These are phyloP conservation scores for Saccopteryx leptura DNA, from an alignment of 2,113 vertebrate genomes.

Conservation along the genomic window DNA sequence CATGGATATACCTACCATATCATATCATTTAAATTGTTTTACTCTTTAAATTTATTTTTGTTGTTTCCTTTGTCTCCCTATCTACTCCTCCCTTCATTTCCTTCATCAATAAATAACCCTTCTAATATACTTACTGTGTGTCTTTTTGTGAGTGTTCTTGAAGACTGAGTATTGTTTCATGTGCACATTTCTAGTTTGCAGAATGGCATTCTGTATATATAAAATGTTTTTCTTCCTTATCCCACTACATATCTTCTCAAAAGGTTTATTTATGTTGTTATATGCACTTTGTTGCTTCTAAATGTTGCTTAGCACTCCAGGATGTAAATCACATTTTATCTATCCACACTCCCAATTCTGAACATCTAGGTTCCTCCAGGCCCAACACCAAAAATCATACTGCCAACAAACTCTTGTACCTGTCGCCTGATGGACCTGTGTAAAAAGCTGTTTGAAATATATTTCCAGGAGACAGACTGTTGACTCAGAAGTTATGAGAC, in stretches of 20 bases:
- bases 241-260: background rate
- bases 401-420: background rate
- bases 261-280: background rate
- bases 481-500: conserved; percentile 10
- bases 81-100: background rate
- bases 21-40: background rate
- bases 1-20: background rate
- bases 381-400: background rate
- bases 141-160: background rate
- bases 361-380: background rate
- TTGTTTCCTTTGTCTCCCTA: background rate
- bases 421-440: background rate
- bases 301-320: background rate
- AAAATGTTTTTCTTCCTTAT: conserved; percentile 25
- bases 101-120: background rate
- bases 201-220: background rate
- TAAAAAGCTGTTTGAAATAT: conserved; percentile 33
- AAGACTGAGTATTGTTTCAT: background rate
- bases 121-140: background rate
- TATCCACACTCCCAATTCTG: background rate
- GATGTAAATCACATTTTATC: background rate
- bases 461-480: conserved; percentile 23
- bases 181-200: background rate
- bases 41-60: conserved; percentile 8
- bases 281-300: background rate